Percentiles rank a stretch among this genome's conserved stretches.
Conservation (phyloP, 2,888 invertebrate genomes). For the Piscicola geometra region DNA sequence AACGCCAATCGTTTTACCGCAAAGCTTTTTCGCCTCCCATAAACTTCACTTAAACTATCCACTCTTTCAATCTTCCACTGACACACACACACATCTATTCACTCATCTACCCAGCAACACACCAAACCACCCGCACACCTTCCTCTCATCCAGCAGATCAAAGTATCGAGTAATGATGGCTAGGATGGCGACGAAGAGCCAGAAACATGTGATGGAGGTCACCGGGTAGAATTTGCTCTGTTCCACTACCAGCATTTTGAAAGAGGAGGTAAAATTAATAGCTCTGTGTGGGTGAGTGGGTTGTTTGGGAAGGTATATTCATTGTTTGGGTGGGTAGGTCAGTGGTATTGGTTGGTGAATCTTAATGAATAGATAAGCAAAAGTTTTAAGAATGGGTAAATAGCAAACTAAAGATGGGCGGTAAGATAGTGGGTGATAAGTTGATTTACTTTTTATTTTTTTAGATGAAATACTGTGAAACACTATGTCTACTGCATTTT, state of each 20-base stretch:
- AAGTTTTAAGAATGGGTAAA: background rate
- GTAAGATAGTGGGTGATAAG: too few relatives aligned
- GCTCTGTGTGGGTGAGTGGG: background rate
- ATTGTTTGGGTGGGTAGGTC: background rate
- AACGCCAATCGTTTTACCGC: too few relatives aligned
- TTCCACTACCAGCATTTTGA: background rate
- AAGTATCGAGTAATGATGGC: background rate
- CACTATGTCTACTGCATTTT: too few relatives aligned
- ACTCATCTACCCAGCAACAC: background rate
- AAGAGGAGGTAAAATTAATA: conserved; percentile 1
- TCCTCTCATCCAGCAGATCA: background rate
- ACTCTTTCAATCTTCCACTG: too few relatives aligned
- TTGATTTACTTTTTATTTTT: too few relatives aligned
- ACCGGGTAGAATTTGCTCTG: background rate
- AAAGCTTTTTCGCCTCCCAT: too few relatives aligned
- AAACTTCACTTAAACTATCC: too few relatives aligned
- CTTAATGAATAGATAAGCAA: background rate
- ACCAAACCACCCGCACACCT: background rate
- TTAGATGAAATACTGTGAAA: too few relatives aligned
- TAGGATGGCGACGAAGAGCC: background rate
- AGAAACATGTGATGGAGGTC: background rate
- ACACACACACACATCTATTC: background rate
- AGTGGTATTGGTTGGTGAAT: background rate
- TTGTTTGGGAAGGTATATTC: too few relatives aligned
- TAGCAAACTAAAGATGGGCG: too few relatives aligned